phyloP scores from a whole-genome alignment of 2,797 vertebrate genomes.

The Takifugu rubripes region DNA sequence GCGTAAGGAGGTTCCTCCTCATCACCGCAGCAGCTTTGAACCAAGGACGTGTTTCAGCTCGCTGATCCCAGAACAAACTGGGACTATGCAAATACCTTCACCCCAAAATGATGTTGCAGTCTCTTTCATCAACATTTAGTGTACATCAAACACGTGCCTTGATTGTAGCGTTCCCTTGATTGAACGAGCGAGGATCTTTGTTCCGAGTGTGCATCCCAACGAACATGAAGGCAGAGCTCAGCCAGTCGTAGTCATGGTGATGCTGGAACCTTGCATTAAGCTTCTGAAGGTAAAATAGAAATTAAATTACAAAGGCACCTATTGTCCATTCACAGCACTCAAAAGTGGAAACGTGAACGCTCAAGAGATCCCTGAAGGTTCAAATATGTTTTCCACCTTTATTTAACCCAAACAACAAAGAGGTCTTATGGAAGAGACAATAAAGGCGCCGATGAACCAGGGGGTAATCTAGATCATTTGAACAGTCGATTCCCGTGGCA shows the following conservation, averaged over 20 bases:
- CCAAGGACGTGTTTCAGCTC: not conserved
- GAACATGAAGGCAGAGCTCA: slow-evolving; percentile 1
- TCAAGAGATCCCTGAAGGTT: slow-evolving; percentile 1
- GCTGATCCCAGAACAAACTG: slow-evolving; percentile 10
- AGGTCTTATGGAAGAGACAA: not conserved
- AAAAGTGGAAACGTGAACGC: slow-evolving; percentile 2
- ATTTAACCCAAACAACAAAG: too few species aligned
- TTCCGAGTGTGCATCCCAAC: slow-evolving; percentile 1
- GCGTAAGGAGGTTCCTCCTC: slow-evolving; percentile 6
- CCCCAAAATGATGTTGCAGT: slow-evolving; percentile 17
- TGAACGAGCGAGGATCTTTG: not conserved
- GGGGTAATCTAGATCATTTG: slow-evolving; percentile 18
- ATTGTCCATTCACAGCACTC: slow-evolving; percentile 7
- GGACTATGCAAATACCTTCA: slow-evolving; percentile 30
- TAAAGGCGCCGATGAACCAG: not conserved
- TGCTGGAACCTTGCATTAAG: not conserved
- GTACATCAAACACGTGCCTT: slow-evolving; percentile 16
- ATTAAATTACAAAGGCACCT: slow-evolving; percentile 2
- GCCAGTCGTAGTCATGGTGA: slow-evolving; percentile 4
- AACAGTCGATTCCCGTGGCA: slow-evolving; percentile 19
- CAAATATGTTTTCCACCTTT: not conserved
- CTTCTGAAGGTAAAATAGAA: slow-evolving; percentile 2
- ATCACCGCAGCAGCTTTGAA: slow-evolving; percentile 2
- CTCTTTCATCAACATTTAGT: slow-evolving; percentile 46
- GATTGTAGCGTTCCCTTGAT: slow-evolving; percentile 7